A percentile compares a stretch with the other conserved stretches of the same genome.
Conservation (phyloP, 1,140 invertebrate genomes). For the Megalonaias nervosa region DNA sequence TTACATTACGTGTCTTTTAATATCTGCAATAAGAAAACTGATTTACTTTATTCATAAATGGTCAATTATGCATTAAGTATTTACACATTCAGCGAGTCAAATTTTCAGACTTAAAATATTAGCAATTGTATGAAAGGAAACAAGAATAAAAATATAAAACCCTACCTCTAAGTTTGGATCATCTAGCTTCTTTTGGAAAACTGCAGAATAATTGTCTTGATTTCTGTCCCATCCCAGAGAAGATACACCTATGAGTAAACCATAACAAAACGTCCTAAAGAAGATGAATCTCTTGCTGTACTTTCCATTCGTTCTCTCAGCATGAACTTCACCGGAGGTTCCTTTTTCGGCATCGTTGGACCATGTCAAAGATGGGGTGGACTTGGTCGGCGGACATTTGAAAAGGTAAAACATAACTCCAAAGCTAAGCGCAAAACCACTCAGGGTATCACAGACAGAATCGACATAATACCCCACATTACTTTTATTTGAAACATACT, state of each 20-base stretch:
- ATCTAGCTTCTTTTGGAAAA: conserved; percentile 47
- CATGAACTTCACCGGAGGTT: conserved; percentile 36
- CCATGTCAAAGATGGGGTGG: conserved; percentile 30
- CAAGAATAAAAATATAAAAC: too few species aligned
- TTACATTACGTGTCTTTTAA: too few species aligned
- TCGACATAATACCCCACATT: conserved; percentile 66
- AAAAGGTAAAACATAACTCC: conserved; percentile 55
- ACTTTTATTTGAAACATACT: conserved; percentile 59
- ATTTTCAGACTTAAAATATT: too few species aligned
- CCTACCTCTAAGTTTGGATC: conserved; percentile 51
- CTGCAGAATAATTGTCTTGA: conserved; percentile 44
- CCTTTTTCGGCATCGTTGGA: conserved; percentile 3
- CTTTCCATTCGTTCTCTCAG: conserved; percentile 16
- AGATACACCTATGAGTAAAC: conserved; percentile 47
- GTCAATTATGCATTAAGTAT: too few species aligned
- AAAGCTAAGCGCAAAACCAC: conserved; percentile 54
- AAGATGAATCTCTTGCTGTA: conserved; percentile 58
- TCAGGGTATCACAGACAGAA: conserved; percentile 55
- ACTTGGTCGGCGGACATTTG: conserved; percentile 45
- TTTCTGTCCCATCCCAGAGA: conserved; percentile 56
- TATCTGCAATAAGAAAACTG: too few species aligned
- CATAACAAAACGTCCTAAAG: conserved; percentile 59
- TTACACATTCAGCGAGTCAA: too few species aligned
- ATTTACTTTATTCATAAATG: too few species aligned
- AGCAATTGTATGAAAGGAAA: too few species aligned